Evolutionary conservation across 1,140 invertebrate genomes (phyloP).

Genomic region (Drosophila saltans): DNA sequence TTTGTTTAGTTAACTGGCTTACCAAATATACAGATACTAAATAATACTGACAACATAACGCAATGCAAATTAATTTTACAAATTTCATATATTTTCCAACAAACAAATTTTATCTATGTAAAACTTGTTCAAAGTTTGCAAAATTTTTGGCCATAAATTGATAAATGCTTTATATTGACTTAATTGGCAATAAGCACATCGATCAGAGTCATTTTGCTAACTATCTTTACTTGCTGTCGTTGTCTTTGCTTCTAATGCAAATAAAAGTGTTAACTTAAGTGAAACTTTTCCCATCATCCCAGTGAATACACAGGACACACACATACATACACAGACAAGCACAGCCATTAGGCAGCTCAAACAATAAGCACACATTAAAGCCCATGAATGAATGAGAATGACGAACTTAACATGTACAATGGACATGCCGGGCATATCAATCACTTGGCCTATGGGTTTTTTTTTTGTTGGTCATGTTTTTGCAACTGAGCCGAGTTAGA

Average conservation of each 20-base stretch:
- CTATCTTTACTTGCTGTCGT: too few relatives aligned
- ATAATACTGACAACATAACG: too few relatives aligned
- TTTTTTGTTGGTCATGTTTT: conserved; percentile 31
- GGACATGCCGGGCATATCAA: conserved; percentile 73
- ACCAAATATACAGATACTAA: too few relatives aligned
- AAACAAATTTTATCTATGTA: neutral
- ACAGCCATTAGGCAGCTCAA: conserved; percentile 38
- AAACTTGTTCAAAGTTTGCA: neutral
- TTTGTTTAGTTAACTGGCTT: too few relatives aligned
- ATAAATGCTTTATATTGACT: conserved; percentile 2
- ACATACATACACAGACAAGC: conserved; percentile 13
- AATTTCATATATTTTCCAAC: neutral
- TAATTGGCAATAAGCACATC: conserved; percentile 11
- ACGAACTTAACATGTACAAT: conserved; percentile 8
- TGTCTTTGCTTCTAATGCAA: conserved; percentile 21
- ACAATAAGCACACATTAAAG: conserved; percentile 66
- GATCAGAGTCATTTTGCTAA: neutral
- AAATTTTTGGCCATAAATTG: conserved; percentile 3
- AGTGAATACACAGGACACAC: conserved; percentile 1
- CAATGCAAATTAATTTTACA: neutral
- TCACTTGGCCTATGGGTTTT: conserved; percentile 48
- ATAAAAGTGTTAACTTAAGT: conserved; percentile 37
- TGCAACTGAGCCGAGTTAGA: neutral
- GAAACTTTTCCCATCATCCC: conserved; percentile 8
- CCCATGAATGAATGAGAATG: conserved; percentile 41